phyloP scores from a whole-genome alignment of 2,797 vertebrate genomes.

The Peromyscus melanophrys region DNA sequence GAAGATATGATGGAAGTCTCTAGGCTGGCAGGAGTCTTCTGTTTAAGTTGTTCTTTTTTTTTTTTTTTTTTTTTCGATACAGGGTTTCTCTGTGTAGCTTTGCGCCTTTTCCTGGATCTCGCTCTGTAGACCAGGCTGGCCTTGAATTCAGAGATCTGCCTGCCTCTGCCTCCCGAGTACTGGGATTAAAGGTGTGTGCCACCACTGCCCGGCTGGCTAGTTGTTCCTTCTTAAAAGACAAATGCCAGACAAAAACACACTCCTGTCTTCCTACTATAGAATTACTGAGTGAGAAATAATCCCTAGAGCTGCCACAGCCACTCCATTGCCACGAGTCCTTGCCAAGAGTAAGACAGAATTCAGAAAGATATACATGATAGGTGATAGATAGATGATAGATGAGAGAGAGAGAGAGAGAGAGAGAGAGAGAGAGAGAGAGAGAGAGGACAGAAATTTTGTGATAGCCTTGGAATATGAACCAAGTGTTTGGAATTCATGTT shows the following conservation, averaged over 20 bases:
- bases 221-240: not conserved
- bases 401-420: not conserved
- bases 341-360: not conserved
- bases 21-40: not conserved
- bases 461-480: not conserved
- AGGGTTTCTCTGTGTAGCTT: too few relatives aligned
- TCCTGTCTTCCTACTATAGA: fast-evolving
- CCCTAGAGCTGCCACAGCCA: not conserved
- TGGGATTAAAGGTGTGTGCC: too few relatives aligned
- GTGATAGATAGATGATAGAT: not conserved
- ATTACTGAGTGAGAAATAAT: not conserved
- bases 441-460: not conserved
- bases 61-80: too few relatives aligned
- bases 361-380: not conserved
- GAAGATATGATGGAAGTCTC: not conserved
- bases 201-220: too few relatives aligned
- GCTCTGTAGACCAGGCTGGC: too few relatives aligned
- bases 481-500: not conserved
- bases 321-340: not conserved
- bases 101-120: too few relatives aligned
- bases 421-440: not conserved
- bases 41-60: not conserved
- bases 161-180: too few relatives aligned
- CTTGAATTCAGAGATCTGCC: too few relatives aligned
- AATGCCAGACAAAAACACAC: not conserved